phyloP scores from a whole-genome alignment of 2,797 vertebrate genomes.

The Esox masquinongy region DNA sequence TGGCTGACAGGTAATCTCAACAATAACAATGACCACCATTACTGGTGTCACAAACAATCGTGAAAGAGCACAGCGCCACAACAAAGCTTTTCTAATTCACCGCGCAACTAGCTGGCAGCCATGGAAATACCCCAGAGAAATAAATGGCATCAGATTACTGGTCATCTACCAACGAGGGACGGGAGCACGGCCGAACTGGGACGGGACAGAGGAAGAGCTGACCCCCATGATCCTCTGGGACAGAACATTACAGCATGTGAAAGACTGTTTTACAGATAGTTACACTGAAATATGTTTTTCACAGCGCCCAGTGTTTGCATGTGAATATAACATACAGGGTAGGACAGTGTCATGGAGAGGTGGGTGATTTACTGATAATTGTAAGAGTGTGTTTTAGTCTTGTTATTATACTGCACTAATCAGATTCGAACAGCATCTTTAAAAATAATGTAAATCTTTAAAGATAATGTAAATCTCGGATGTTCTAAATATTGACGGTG shows the following conservation, averaged over 20 bases:
- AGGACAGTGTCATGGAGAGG: constrained; percentile 22
- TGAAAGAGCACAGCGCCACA: constrained; percentile 84
- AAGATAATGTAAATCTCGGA: constrained; percentile 24
- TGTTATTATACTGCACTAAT: constrained; percentile 27
- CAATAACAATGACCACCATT: constrained; percentile 99
- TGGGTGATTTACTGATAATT: constrained; percentile 40
- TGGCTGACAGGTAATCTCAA: constrained; percentile 99
- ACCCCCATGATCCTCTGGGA: too few relatives aligned
- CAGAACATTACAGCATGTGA: not conserved
- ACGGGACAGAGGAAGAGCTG: constrained; percentile 12
- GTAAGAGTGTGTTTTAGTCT: not conserved
- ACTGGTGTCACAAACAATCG: constrained; percentile 99
- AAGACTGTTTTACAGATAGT: not conserved
- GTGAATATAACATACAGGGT: not conserved
- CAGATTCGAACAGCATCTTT: not conserved
- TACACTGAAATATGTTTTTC: not conserved
- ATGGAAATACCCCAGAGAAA: constrained; percentile 86
- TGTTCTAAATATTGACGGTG: constrained; percentile 18
- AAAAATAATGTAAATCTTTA: constrained; percentile 27
- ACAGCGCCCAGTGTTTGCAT: constrained; percentile 10
- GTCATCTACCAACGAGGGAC: constrained; percentile 77
- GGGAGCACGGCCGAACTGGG: constrained; percentile 75
- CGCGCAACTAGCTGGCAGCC: constrained; percentile 75
- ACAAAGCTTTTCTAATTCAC: constrained; percentile 94
- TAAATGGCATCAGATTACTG: constrained; percentile 95